These are phyloP conservation scores for Australoheros scitulus DNA, from an alignment of 2,113 vertebrate species.

Conservation along the genomic window DNA sequence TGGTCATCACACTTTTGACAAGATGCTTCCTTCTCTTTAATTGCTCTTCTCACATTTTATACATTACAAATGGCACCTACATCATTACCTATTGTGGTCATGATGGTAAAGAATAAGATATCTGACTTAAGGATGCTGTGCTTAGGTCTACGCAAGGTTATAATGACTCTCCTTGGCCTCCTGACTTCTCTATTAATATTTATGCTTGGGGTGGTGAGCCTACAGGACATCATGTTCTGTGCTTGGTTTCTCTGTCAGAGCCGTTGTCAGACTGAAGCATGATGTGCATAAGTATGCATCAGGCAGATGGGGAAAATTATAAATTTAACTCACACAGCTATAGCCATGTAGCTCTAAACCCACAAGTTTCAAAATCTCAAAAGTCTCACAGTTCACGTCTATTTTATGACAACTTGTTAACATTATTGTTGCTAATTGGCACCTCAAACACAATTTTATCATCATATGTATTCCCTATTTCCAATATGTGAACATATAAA, in stretches of 20 bases:
- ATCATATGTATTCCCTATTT: background rate
- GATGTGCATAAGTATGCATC: slow-evolving; percentile 67
- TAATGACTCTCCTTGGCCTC: slow-evolving; percentile 65
- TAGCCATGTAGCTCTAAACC: slow-evolving; percentile 46
- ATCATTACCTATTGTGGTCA: background rate
- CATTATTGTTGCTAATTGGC: slow-evolving; percentile 20
- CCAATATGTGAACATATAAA: background rate
- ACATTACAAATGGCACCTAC: slow-evolving; percentile 2
- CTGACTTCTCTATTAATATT: slow-evolving; percentile 69
- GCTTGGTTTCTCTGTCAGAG: slow-evolving; percentile 69
- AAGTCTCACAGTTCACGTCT: slow-evolving; percentile 1
- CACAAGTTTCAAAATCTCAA: slow-evolving; percentile 14
- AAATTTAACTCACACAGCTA: slow-evolving; percentile 49
- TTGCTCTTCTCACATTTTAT: background rate
- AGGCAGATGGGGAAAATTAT: slow-evolving; percentile 59
- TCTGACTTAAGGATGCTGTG: slow-evolving; percentile 24
- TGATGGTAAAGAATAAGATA: slow-evolving; percentile 15
- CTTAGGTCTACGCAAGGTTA: slow-evolving; percentile 56
- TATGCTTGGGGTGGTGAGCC: slow-evolving; percentile 58
- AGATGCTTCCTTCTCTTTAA: background rate
- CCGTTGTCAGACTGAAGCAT: slow-evolving; percentile 64
- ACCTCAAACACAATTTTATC: background rate
- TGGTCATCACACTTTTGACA: background rate
- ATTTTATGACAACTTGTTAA: background rate
- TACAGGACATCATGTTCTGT: slow-evolving; percentile 61